A percentile compares a stretch with the other conserved stretches of the same genome.
phyloP scores from a whole-genome alignment of 2,888 invertebrate species.

The Diaprepes abbreviatus region DNA sequence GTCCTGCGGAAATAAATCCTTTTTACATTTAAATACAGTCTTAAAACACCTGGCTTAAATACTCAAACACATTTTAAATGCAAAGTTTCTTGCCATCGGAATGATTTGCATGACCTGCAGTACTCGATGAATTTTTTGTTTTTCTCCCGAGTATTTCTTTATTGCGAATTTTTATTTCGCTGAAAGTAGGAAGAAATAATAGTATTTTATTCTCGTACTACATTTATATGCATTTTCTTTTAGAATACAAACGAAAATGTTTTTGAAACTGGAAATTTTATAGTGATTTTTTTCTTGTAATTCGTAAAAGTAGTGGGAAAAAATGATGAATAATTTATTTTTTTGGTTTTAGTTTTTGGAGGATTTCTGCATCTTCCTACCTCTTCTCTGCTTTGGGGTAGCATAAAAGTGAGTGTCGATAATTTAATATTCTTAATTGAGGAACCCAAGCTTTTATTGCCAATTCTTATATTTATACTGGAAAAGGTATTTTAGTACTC shows the following conservation, averaged over 20 bases:
- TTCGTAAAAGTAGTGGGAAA: too few relatives aligned
- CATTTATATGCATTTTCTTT: neutral
- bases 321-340: too few relatives aligned
- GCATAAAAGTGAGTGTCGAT: too few relatives aligned
- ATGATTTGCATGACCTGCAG: conserved; percentile 32
- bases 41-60: conserved; percentile 28
- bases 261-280: too few relatives aligned
- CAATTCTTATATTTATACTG: too few relatives aligned
- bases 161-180: neutral
- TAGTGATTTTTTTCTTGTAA: too few relatives aligned
- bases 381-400: too few relatives aligned
- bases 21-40: conserved; percentile 36
- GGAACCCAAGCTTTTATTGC: too few relatives aligned
- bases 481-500: too few relatives aligned
- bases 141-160: neutral
- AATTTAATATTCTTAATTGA: too few relatives aligned
- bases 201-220: neutral
- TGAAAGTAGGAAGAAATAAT: neutral
- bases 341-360: too few relatives aligned
- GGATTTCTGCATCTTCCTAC: too few relatives aligned
- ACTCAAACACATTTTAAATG: conserved; percentile 10
- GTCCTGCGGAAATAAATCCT: conserved; percentile 15
- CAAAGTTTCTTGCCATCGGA: conserved; percentile 11
- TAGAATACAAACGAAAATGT: neutral
- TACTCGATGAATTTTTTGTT: neutral